A percentile compares a stretch with the other conserved stretches of the same genome.
Evolutionary conservation across 1,140 invertebrate genomes (phyloP).

Genomic region (Anoplolepis gracilipes): DNA sequence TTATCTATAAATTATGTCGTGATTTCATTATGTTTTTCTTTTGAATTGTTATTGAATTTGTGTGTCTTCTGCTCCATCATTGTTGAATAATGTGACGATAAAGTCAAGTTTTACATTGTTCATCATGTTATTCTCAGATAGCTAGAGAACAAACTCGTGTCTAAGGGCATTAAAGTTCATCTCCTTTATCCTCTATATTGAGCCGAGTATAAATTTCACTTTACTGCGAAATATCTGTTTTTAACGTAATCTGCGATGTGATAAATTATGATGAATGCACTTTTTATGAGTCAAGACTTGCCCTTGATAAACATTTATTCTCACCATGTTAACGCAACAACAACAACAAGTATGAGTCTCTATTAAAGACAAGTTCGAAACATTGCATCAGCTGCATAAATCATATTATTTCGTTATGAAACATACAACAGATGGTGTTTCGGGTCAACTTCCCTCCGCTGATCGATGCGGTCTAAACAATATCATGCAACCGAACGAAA

Average conservation of each 20-base stretch:
- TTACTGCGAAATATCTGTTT: constrained; percentile 64
- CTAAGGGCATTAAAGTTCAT: constrained; percentile 65
- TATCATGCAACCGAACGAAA: constrained; percentile 43
- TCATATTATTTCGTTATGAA: constrained; percentile 62
- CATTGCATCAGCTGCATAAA: constrained; percentile 37
- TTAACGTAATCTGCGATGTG: constrained; percentile 41
- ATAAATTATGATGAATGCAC: constrained; percentile 52
- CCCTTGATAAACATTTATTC: constrained; percentile 30
- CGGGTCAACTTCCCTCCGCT: constrained; percentile 44
- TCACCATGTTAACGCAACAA: not conserved
- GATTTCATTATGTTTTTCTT: constrained; percentile 21
- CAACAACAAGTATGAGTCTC: constrained; percentile 36
- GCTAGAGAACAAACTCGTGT: constrained; percentile 31
- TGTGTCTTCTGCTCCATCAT: not conserved
- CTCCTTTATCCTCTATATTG: constrained; percentile 49
- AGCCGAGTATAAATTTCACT: constrained; percentile 70
- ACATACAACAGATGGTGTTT: constrained; percentile 51
- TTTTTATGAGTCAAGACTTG: constrained; percentile 31
- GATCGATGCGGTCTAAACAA: constrained; percentile 54
- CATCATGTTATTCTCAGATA: constrained; percentile 51
- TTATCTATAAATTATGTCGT: not conserved
- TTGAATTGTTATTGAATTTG: not conserved
- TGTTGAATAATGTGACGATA: not conserved
- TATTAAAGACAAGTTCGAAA: constrained; percentile 57
- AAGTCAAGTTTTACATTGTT: constrained; percentile 47